Percentiles rank a stretch among this genome's conserved stretches.
phyloP scores from a whole-genome alignment of 2,113 vertebrate genomes.

The Furnarius figulus region DNA sequence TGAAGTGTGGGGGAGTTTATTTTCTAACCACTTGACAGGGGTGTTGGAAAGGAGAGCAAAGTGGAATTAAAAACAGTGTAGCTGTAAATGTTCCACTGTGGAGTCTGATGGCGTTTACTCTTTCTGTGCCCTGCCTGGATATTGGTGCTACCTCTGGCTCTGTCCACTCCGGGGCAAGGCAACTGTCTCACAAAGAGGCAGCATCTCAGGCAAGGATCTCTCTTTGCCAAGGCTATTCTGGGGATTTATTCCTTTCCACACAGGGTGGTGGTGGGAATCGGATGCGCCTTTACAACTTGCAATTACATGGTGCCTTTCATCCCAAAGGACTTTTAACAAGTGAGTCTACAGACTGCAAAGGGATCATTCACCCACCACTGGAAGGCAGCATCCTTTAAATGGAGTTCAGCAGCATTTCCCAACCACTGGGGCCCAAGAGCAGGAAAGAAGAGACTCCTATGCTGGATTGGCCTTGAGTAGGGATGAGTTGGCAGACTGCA shows the following conservation, averaged over 20 bases:
- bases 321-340: neutral
- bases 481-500: neutral
- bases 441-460: neutral
- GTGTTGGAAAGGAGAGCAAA: neutral
- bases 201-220: neutral
- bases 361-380: neutral
- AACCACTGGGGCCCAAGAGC: neutral
- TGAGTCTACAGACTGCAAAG: neutral
- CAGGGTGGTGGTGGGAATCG: slow-evolving; percentile 11
- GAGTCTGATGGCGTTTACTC: neutral
- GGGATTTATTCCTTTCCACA: slow-evolving; percentile 37
- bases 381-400: neutral
- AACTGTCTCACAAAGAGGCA: neutral
- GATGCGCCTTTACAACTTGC: slow-evolving; percentile 36
- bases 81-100: neutral
- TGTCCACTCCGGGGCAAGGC: neutral
- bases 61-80: neutral
- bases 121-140: neutral
- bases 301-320: slow-evolving; percentile 32
- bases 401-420: neutral
- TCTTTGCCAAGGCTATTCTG: neutral
- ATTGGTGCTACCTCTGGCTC: neutral
- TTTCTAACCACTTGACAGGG: neutral
- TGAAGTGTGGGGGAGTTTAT: neutral
- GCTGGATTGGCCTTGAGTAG: neutral